Conservation (phyloP, 2,113 vertebrate species). For the Oxyruncus cristatus region DNA sequence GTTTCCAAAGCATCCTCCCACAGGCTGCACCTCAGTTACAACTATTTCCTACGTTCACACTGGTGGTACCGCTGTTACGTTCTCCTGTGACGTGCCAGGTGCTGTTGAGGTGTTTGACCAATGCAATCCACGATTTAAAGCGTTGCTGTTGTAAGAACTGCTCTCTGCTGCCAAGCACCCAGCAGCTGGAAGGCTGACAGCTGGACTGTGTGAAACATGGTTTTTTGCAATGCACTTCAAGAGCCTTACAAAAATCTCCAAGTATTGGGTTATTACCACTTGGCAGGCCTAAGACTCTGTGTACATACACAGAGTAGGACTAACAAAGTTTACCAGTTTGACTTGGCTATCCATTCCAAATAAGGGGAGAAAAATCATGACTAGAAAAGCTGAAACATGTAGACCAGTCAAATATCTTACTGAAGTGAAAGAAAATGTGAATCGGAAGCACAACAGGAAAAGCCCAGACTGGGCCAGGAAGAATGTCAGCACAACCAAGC, state of each 20-base stretch:
- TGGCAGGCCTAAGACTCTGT: not conserved
- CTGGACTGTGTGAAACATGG: fast-evolving
- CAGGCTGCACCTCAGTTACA: not conserved
- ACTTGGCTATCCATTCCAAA: not conserved
- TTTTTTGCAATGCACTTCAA: not conserved
- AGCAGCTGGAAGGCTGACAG: not conserved
- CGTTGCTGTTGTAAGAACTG: not conserved
- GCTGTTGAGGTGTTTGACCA: not conserved
- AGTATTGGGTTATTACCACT: not conserved
- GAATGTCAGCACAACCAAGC: not conserved
- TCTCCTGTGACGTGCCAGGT: not conserved
- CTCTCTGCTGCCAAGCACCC: not conserved
- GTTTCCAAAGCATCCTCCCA: not conserved
- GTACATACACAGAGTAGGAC: not conserved
- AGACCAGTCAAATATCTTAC: not conserved
- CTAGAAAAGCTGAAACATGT: not conserved
- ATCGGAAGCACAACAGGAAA: not conserved
- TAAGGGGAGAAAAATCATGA: not conserved
- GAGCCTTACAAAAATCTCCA: not conserved
- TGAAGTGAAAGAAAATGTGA: not conserved
- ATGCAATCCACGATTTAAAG: not conserved
- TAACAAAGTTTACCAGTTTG: not conserved
- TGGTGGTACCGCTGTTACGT: fast-evolving
- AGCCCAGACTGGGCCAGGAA: not conserved
- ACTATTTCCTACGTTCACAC: not conserved